Evolutionary conservation across 1,140 invertebrate genomes (phyloP), one percentile per base, ranked within the genome.

Genomic region (Zaprionus africanus): DNA sequence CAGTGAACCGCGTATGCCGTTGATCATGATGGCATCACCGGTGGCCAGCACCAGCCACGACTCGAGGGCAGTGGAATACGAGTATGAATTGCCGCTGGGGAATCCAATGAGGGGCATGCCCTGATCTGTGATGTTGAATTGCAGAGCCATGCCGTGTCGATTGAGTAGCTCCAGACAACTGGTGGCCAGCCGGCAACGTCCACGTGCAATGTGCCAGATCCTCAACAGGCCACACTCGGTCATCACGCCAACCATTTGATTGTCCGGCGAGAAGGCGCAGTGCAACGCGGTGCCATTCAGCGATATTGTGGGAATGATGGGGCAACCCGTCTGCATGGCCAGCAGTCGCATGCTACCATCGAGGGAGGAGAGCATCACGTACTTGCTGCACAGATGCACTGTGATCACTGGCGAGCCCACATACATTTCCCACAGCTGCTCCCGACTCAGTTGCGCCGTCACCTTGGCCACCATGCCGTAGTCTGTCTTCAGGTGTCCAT

Each of bases 41-140:
- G 88, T 86, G 76, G 82, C 91, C 49, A 93, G 54, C 15, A 91
- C 81, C 19, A 93, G 72, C 92, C 92, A 93, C 0, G 90, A 90
- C 49, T 93, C 75, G 46, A 93, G 43, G 28, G 73, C 69, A 1
- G 51, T 65, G 11, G 82, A 92, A 62, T 92, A 93, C 1, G 91
- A 88, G 62, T 91, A 93, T 4, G 92, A 82, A 73, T 82, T 82
- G 49, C 88, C 91, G 65, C 90, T 92, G 54, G 78, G 64, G 19
- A 92, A 91, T 0, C 82, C 78, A 24, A 93, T 76, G 26, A 93
- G 36, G 0, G 92, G 92, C 75, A 92, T 80, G 0, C 92, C 90
- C 70, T 86, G 72, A 65, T 93, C 88, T n/a, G 92, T 93, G 0
- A 93, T 84, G 5, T 69, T 65, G 19, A 92, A 93, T 46, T 92